Evolutionary conservation across 2,113 vertebrate genomes (phyloP), one percentile per base, ranked within the genome.

Genomic region (Varanus salvator): DNA sequence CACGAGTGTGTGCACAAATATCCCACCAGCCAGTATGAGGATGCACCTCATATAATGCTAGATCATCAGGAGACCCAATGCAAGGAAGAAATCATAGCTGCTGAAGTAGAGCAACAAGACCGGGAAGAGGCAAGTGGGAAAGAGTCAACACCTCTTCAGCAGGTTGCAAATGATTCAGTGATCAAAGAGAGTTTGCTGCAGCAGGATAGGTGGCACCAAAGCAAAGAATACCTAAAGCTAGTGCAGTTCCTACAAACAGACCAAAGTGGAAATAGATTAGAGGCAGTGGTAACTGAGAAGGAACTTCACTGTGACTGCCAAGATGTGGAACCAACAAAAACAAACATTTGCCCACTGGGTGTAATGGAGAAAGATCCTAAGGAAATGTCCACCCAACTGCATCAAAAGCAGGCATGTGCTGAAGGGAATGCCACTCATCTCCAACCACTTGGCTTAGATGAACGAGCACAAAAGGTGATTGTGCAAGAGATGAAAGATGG

Each of bases 1-100:
- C 90, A 93, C 0, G 29, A 95, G 14, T 90, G 52, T 1, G 71
- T 95, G 0, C 71, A 89, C 0, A 66, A 95, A 21, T 77, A 82
- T 68, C 92, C 86, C 4, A 7, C 82, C 44, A 82, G n/a, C 0
- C 52, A 0, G 23, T 38, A 34, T 38, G 68, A 57, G 50, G 60
- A 69, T 38, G 48, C 27, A 52, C 48, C 44, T 75, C 19, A 38
- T 17, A 14, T 14, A 31, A 80, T 19, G 23, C 25, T 29, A 72
- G 19, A 87, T 0, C 91, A 91, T 44, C 4, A 87, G 23, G 0
- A 0, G 21, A 29, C 14, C 27, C 82, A 29, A 50, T 4, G 38
- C 6, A 0, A 27, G 50, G 50, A 84, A 93, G 34, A 1, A 3
- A 6, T 6, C 76, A 11, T 4, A 14, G 34, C 23, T 17, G 1